Evolutionary conservation across 2,113 vertebrate species (phyloP).

Genomic region (Hippopotamus amphibius): DNA sequence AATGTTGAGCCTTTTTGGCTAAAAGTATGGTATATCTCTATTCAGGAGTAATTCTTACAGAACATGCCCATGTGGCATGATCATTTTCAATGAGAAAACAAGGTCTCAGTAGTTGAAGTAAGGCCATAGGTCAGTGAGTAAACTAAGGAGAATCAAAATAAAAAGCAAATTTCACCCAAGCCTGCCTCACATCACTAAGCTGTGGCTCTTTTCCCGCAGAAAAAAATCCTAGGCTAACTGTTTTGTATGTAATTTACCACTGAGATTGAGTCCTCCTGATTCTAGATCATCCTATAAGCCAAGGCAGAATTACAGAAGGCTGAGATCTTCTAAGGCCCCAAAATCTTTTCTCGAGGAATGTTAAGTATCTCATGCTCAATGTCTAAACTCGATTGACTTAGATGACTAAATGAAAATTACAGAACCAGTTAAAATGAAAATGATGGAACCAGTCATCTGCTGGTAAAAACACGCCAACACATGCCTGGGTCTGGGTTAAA

Average conservation of each 20-base stretch:
- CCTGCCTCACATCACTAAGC: neutral
- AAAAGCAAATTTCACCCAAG: slow-evolving; percentile 39
- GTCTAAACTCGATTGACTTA: neutral
- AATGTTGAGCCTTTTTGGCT: neutral
- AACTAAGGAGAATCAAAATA: neutral
- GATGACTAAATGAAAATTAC: neutral
- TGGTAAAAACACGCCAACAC: neutral
- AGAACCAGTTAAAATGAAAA: neutral
- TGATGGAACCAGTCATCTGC: neutral
- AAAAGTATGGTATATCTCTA: neutral
- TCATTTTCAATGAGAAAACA: neutral
- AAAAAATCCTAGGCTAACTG: neutral
- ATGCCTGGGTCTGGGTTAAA: neutral
- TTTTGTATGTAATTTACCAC: neutral
- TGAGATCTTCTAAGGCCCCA: neutral
- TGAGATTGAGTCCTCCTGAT: neutral
- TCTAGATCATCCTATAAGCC: neutral
- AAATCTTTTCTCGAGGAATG: slow-evolving; percentile 7
- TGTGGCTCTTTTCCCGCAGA: neutral
- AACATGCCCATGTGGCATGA: neutral
- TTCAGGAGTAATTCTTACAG: neutral
- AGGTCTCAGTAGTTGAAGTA: neutral
- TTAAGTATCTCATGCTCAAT: neutral
- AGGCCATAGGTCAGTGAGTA: neutral
- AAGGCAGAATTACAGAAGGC: neutral